Base-by-base conservation (phyloP, 2,113 vertebrate species). In the Callorhinus ursinus region DNA sequence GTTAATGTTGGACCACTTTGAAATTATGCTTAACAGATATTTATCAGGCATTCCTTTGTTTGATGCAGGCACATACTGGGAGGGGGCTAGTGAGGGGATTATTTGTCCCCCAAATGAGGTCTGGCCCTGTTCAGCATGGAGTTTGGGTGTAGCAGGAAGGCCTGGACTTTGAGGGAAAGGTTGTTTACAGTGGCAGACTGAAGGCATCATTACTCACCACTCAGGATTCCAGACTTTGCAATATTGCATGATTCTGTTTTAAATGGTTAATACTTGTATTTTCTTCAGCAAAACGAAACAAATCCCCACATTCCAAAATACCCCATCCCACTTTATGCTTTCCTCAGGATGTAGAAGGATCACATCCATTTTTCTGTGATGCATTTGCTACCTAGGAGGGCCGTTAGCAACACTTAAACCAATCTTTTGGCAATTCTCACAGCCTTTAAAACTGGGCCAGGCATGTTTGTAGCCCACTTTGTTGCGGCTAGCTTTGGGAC, bases 31-130 rank as follows among this genome's bases (percentile, higher is more conserved):
- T 98, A 98, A 98, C 99, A 99, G 99, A 99, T 98, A 98, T 99
- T 98, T 99, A 95, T 98, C 99, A 63, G 99, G 99, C 71, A 99
- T 19, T 12, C 33, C 31, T 55, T 80, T 99, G 99, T 53, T 53
- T 99, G 99, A 99, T 97, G 97, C 98, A 97, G 99, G 99, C 98
- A 98, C 98, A 92, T 98, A 98, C 83, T 99, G 99, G 98, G 99
- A 99, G 99, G 99, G 99, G 95, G 99, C 99, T 99, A 98, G 98
- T 98, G 99, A 99, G 99, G 98, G 99, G 99, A 99, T 99, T 99
- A 99, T 99, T 98, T 99, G 99, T 99, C 98, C 99, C 96, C 98
- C 98, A 99, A 98, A 97, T 97, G 98, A 99, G 98, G 98, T 99
- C 99, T 99, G 99, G 98, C 98, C 97, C 98, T 99, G 98, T 99